phyloP scores from a whole-genome alignment of 1,140 invertebrate genomes.

The Neodiprion pinetum region DNA sequence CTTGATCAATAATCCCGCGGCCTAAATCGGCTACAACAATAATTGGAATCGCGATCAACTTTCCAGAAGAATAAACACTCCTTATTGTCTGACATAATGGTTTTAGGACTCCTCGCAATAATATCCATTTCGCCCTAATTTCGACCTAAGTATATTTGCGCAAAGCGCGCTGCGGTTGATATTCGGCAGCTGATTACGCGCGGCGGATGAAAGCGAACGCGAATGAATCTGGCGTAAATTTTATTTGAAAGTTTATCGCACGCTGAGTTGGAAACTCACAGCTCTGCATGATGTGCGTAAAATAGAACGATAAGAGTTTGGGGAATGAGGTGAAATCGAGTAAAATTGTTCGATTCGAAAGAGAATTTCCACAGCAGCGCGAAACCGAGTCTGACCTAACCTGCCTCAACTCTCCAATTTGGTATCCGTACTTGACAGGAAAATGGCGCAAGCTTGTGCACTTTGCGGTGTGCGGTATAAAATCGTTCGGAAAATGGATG shows the following conservation, averaged over 20 bases:
- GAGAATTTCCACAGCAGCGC: neutral
- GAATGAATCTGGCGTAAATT: slow-evolving; percentile 44
- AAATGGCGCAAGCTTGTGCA: neutral
- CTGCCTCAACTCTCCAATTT: neutral
- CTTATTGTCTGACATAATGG: too few species aligned
- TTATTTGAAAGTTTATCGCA: neutral
- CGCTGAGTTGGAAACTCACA: neutral
- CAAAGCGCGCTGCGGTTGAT: too few species aligned
- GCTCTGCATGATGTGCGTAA: neutral
- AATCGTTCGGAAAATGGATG: neutral
- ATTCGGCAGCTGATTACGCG: neutral
- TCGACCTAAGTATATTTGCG: too few species aligned
- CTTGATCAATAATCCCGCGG: too few species aligned
- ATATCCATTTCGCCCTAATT: too few species aligned
- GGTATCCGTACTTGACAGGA: neutral
- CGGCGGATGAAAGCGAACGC: slow-evolving; percentile 28
- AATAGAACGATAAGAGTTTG: neutral
- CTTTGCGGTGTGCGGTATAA: neutral
- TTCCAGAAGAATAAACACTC: too few species aligned
- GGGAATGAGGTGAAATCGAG: neutral
- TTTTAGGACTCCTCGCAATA: too few species aligned
- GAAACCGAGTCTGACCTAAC: neutral
- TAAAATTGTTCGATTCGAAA: neutral
- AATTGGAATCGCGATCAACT: too few species aligned
- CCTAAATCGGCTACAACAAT: too few species aligned